Conservation (phyloP, 2,113 vertebrate species). For the Leptocoma aspasia region DNA sequence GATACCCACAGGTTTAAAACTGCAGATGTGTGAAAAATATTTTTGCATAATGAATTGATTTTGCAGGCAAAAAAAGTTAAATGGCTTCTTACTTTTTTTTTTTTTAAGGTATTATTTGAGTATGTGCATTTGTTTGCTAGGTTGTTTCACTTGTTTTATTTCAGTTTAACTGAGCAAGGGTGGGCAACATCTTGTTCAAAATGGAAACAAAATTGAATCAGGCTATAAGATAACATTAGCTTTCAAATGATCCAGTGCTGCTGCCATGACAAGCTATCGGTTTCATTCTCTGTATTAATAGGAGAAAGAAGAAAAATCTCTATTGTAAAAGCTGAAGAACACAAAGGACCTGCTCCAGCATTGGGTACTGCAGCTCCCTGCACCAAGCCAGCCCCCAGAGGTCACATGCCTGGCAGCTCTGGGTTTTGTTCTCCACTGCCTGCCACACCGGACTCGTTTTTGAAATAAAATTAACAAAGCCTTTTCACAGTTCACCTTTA, state of each 20-base stretch:
- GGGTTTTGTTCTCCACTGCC: background rate
- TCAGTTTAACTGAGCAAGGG: background rate
- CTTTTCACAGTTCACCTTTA: constrained; percentile 58
- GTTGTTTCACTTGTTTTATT: background rate
- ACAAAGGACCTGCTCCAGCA: background rate
- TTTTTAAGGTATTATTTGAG: background rate
- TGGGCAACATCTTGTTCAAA: background rate
- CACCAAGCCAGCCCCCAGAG: background rate
- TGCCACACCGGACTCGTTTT: background rate
- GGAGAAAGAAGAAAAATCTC: background rate
- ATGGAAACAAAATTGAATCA: background rate
- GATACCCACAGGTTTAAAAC: background rate
- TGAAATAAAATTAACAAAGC: constrained; percentile 37
- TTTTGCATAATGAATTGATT: background rate
- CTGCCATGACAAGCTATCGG: background rate
- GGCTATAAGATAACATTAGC: background rate
- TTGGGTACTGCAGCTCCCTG: background rate
- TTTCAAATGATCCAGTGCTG: background rate
- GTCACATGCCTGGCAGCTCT: background rate
- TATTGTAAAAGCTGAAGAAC: background rate
- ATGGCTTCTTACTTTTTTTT: background rate
- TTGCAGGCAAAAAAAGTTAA: background rate
- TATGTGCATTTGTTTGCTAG: background rate
- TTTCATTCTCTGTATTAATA: background rate
- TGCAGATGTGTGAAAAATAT: background rate